Evolutionary conservation across 2,797 vertebrate species (phyloP).

Genomic region (Intellagama lesueurii): DNA sequence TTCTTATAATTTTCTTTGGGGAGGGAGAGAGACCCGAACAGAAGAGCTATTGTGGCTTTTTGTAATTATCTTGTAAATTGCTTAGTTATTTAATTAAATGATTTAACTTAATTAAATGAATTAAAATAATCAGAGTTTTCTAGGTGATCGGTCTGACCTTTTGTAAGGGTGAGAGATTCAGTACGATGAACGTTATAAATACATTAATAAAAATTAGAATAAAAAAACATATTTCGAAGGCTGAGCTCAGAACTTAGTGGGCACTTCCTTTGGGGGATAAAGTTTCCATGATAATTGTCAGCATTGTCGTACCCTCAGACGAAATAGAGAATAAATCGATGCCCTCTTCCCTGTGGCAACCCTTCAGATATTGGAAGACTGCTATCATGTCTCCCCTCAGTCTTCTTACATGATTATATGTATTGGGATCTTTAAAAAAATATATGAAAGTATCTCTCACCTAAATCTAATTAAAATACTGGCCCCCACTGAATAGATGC

Average conservation of each 20-base stretch:
- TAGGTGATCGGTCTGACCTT: slow-evolving; percentile 28
- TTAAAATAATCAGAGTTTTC: slow-evolving; percentile 25
- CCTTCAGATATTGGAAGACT: no score
- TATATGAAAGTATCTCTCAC: no score
- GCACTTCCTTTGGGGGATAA: neutral
- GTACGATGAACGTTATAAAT: slow-evolving; percentile 9
- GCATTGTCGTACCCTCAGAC: no score
- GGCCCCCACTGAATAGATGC: no score
- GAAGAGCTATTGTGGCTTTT: neutral
- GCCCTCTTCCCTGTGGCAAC: no score
- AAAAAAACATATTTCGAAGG: neutral
- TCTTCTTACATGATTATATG: no score
- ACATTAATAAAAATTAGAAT: neutral
- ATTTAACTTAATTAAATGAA: slow-evolving; percentile 5
- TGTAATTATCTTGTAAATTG: neutral
- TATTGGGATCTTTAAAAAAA: no score
- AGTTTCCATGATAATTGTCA: neutral
- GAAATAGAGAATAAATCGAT: no score
- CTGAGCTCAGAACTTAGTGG: neutral
- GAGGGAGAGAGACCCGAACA: neutral
- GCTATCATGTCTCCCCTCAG: no score
- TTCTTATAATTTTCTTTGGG: neutral
- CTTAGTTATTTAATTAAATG: neutral
- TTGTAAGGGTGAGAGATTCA: neutral
- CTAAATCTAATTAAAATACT: no score